Base-by-base conservation (phyloP, 2,797 vertebrate species). In the Parambassis ranga region DNA sequence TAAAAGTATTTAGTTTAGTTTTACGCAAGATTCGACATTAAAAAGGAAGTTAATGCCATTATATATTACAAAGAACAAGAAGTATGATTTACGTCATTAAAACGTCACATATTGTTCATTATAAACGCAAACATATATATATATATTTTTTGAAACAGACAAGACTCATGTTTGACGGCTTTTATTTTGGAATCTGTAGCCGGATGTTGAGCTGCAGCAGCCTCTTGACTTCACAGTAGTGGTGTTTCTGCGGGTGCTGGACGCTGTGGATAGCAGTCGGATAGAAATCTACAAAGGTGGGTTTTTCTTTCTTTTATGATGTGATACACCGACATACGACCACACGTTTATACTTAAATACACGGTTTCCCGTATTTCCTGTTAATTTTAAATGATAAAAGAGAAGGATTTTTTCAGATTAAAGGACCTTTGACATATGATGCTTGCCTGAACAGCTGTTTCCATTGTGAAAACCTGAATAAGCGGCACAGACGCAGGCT, bases 201-300 rank as follows among this genome's bases (percentile, higher is more conserved):
- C 51, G 85, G 82, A 86, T 26, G 14, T 33, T 1, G 1, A 1
- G 0, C 8, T 9, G 3, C 2, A n/a, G 5, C 5, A 39, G 7
- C 11, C 14, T 55, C 1, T 57, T 15, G 1, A 4, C 43, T 81
- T 82, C 57, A 77, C 71, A 10, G 57, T 44, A 44, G 65, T 60
- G 58, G 48, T 43, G 75, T 71, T 66, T 77, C 88, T 92, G 90
- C 86, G 82, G 88, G 86, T 90, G 84, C 86, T 86, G 82, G 71
- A 89, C 83, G 81, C 75, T 75, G 86, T 87, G 89, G 86, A 89
- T 58, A 89, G 75, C 81, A 83, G 82, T 79, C 70, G 78, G 79
- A 87, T 46, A 87, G 60, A 88, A 80, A 81, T 79, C 60, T 80
- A 72, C 55, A 83, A 91, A 92, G 91, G 92, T 92, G 62, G 44